Evolutionary conservation across 2,888 invertebrate species (phyloP).

Genomic region (Trichopria drosophilae): DNA sequence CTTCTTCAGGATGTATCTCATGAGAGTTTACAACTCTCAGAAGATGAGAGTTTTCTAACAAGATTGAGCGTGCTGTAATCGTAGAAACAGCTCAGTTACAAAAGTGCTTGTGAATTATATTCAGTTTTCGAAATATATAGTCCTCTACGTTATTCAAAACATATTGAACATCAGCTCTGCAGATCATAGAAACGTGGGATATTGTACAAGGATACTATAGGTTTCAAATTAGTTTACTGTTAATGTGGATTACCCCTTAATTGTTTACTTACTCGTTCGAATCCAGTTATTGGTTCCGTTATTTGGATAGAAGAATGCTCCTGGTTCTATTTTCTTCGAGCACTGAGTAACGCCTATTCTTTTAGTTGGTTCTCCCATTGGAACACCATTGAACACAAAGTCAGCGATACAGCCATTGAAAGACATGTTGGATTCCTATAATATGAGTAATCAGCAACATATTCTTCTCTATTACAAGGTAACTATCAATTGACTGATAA

Average conservation of each 20-base stretch:
- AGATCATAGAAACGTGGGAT: too few species aligned
- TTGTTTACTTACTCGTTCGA: conserved; percentile 62
- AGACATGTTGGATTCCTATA: conserved; percentile 66
- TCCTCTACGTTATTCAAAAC: too few species aligned
- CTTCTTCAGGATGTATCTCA: too few species aligned
- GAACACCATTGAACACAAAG: conserved; percentile 70
- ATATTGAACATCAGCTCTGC: conserved; percentile 15
- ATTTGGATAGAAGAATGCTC: conserved; percentile 81
- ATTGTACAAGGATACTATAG: too few species aligned
- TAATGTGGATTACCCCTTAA: too few species aligned
- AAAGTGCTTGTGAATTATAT: too few species aligned
- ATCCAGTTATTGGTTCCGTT: conserved; percentile 71
- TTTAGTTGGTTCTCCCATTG: conserved; percentile 65
- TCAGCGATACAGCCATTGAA: conserved; percentile 85
- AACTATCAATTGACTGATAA: neutral
- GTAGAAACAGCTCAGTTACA: too few species aligned
- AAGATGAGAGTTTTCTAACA: too few species aligned
- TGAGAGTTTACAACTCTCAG: too few species aligned
- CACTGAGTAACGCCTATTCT: conserved; percentile 75
- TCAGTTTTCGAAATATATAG: too few species aligned
- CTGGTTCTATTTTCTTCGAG: conserved; percentile 75
- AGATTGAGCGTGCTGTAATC: too few species aligned
- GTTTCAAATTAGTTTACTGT: too few species aligned
- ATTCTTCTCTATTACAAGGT: conserved; percentile 8
- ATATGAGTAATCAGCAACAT: conserved; percentile 27